A percentile compares a stretch with the other conserved stretches of the same genome.
Evolutionary conservation across 1,140 invertebrate species (phyloP).

Genomic region (Drosophila miranda): DNA sequence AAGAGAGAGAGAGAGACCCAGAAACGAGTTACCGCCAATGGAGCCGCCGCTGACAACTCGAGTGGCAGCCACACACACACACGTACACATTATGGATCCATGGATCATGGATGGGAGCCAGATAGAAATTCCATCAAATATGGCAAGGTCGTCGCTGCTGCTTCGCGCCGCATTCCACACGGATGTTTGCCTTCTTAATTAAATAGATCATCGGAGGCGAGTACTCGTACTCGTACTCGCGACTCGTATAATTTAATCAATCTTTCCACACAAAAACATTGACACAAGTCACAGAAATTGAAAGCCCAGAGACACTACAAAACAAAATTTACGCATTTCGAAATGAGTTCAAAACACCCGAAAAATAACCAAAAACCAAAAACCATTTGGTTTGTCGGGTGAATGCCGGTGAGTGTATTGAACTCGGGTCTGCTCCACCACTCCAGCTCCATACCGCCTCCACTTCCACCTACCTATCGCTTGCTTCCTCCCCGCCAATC

Average conservation of each 20-base stretch:
- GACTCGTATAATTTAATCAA: constrained; percentile 64
- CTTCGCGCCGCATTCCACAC: constrained; percentile 39
- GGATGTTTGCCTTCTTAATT: constrained; percentile 64
- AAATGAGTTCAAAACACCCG: constrained; percentile 52
- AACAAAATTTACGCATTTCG: constrained; percentile 48
- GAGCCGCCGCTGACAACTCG: constrained; percentile 48
- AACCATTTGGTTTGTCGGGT: constrained; percentile 19
- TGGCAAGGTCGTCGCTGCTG: constrained; percentile 60
- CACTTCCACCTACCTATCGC: constrained; percentile 5
- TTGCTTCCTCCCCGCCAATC: constrained; percentile 26
- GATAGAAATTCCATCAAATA: constrained; percentile 58
- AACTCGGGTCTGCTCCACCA: constrained; percentile 47
- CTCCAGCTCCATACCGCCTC: constrained; percentile 3
- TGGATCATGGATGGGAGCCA: constrained; percentile 30
- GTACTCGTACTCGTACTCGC: background rate
- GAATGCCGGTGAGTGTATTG: constrained; percentile 68
- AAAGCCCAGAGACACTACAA: constrained; percentile 23
- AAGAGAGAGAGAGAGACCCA: constrained; percentile 12
- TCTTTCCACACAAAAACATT: constrained; percentile 25
- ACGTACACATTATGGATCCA: too few relatives aligned
- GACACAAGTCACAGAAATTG: constrained; percentile 17
- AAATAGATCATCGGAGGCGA: constrained; percentile 54
- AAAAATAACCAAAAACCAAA: constrained; percentile 22
- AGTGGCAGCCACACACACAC: constrained; percentile 31
- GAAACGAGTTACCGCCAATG: constrained; percentile 63